Conservation (phyloP, 1,140 invertebrate genomes). For the Bathynomus jamesi region DNA sequence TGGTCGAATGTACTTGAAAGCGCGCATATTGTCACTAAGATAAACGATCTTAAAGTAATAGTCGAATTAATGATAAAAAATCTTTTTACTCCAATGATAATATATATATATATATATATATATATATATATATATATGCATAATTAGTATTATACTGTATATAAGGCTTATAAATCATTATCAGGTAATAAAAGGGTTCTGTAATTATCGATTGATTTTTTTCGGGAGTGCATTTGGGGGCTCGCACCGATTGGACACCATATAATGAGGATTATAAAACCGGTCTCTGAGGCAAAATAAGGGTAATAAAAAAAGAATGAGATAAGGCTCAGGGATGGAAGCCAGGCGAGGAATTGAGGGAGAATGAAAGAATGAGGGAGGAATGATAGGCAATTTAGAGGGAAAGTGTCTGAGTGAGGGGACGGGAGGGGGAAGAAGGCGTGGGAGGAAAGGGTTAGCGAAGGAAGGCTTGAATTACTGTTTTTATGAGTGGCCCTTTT, state of each 20-base stretch:
- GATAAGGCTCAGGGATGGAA: not conserved
- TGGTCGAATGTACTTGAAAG: no score
- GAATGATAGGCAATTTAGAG: not conserved
- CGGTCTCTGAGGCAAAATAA: not conserved
- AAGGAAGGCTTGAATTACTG: conserved; percentile 32
- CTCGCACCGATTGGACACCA: no score
- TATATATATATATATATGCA: not conserved
- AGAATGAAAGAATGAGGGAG: conserved; percentile 5
- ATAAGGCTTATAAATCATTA: not conserved
- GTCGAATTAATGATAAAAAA: not conserved
- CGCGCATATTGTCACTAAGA: no score
- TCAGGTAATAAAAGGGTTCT: no score
- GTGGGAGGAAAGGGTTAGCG: conserved; percentile 20
- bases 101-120: not conserved
- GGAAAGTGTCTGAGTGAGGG: not conserved
- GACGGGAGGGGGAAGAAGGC: not conserved
- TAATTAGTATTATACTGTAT: not conserved
- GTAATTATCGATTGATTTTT: no score
- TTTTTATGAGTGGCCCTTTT: conserved; percentile 31
- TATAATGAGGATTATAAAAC: conserved; percentile 1
- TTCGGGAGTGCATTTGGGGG: no score
- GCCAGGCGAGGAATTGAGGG: not conserved
- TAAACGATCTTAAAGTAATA: not conserved
- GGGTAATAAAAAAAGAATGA: not conserved
- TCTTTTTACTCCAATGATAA: not conserved